Base-by-base conservation (phyloP, 1,140 invertebrate species). In the Saccostrea glomerata region DNA sequence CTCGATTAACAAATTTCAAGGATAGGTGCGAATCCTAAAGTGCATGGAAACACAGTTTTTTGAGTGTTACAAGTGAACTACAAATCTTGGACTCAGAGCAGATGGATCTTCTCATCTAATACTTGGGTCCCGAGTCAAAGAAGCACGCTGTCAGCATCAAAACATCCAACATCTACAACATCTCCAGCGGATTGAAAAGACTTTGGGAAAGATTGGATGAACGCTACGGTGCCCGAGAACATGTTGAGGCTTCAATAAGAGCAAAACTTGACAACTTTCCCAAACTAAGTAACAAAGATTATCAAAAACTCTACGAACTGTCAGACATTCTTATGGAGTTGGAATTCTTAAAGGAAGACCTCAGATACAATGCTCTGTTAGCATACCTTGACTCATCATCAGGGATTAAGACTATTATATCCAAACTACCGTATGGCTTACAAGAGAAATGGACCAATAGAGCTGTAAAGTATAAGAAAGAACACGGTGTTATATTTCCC, bases 31-130 rank as follows among this genome's bases (percentile, higher is more conserved):
- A 86, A 23, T 47, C 84, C 20, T 90, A 89, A 47, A 6, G 20
- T 5, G n/a, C 70, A 6, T 89, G 88, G 90, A 91, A 89, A 60
- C 15, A 12, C 12, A 85, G 56, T 40, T 91, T 91, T 63, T 40
- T 40, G n/a, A 30, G 36, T 23, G 63, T 86, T 3, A 87, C 73
- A 54, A 36, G 17, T 54, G 87, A 91, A 40, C 60, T 88, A 9
- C 70, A 77, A 6, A 77, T 87, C 0, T 36, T 40, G 7, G 15
- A 56, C 17, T 73, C 56, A 25, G 89, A 91, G 55, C 85, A 91
- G 70, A 23, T 90, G 58, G 89, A 91, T 63, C 73, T 91, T n/a
- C 56, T 91, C 17, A 30, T 88, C 17, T 90, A 88, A 70, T 91
- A 86, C 60, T 58, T 88, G 25, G 90, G 90, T 0, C 60, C 89